Evolutionary conservation across 2,888 invertebrate species (phyloP), one percentile per base, ranked within the genome.

Genomic region (Xylophagus ater): DNA sequence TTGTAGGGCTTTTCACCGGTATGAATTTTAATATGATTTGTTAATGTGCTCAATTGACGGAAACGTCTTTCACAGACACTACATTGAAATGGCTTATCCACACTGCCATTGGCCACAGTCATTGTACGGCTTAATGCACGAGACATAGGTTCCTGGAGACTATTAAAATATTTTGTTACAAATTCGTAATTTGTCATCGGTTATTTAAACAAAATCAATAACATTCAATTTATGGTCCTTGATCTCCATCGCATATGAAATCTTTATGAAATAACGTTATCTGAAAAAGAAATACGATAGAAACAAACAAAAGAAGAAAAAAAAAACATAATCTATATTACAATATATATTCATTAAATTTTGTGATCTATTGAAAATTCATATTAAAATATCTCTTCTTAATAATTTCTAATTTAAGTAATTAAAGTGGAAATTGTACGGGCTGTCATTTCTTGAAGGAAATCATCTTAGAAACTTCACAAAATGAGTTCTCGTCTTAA

Each of bases 1-100:
- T 60, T 63, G 55, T 60, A 65, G 44, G 63, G 63, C 53, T 65
- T 65, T 51, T 63, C 63, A 46, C 64, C 63, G 39, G 64, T 65
- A 43, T 65, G 65, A 40, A 65, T 65, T 55, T 65, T 65, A 20
- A 63, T 61, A 44, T 65, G 65, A 48, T 65, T 65, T 31, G 65
- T 65, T 36, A 65, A 55, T 40, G 65, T 65, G 51, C 65, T 65
- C 46, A 65, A 43, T 51, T 65, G 65, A 35, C 65, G 61, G 48
- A 65, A 65, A 47, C 62, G 56, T 46, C 65, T 53, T 50, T 65
- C 65, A 49, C 65, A 65, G 32, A 65, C 59, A 37, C 59, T 64
- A 48, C 65, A 65, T 48, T 62, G 62, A 51, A 65, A 65, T 45
- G 65, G 65, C 45, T 65, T 65, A 41, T 65, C 64, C 9, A 32